These are phyloP conservation scores for Cheracebus regulus DNA, from an alignment of 2,797 vertebrate species.

Conservation along the genomic window DNA sequence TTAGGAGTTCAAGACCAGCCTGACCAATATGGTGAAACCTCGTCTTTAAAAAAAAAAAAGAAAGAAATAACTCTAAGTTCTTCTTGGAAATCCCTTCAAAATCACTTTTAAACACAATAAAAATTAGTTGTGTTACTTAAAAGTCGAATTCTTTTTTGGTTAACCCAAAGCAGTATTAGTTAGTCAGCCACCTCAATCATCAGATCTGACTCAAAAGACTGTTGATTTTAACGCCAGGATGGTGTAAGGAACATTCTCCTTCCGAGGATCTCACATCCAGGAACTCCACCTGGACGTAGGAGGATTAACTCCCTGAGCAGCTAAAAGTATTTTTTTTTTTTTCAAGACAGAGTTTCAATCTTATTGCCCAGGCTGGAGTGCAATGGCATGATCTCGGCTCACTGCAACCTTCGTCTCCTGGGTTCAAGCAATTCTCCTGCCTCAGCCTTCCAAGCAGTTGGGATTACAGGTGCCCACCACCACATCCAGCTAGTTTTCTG, in stretches of 20 bases:
- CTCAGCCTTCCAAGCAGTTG: too few species aligned
- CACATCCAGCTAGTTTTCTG: too few species aligned
- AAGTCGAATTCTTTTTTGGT: neutral
- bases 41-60: too few species aligned
- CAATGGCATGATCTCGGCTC: too few species aligned
- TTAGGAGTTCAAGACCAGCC: too few species aligned
- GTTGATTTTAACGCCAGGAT: neutral
- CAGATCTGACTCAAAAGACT: neutral
- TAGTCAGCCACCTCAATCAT: neutral
- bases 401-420: too few species aligned
- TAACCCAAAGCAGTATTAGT: neutral
- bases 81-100: constrained; percentile 22
- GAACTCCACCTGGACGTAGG: neutral
- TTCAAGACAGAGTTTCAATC: too few species aligned
- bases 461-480: too few species aligned
- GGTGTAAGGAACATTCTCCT: neutral
- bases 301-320: neutral
- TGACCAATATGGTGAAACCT: too few species aligned
- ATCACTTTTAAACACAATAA: constrained; percentile 24
- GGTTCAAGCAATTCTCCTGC: too few species aligned
- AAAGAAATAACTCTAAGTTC: constrained; percentile 14
- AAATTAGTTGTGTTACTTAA: constrained; percentile 10
- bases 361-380: too few species aligned
- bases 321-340: constrained; percentile 8
- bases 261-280: neutral